Base-by-base conservation (phyloP, 1,140 invertebrate species). In the Drosophila ambigua region DNA sequence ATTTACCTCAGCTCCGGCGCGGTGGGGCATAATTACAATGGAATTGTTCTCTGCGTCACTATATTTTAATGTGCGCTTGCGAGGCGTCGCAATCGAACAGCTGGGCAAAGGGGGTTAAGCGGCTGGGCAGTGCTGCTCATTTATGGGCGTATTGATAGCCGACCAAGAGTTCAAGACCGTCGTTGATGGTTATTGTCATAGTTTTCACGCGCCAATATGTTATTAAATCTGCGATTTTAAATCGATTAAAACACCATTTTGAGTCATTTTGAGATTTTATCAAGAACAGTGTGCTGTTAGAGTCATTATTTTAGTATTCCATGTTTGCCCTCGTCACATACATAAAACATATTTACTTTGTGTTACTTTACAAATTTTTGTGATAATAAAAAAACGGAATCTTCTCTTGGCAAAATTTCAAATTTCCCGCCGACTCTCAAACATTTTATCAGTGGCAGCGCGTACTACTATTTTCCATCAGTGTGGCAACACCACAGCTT, bases 181-280 rank as follows among this genome's bases (percentile, higher is more conserved):
- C 50, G 49, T n/a, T 65, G 43, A 65, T 85, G 81, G 80, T 77
- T 84, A 80, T 85, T 85, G 80, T 84, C 80, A 83, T 49, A 84
- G 67, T 77, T 84, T 74, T 13, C 51, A 16, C 54, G 61, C 71
- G 15, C 54, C 57, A 58, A 28, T 60, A 13, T 66, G 71, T 74
- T 75, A 74, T 74, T 74, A 74, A 59, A 74, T 74, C 61, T 66
- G 64, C 64, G 66, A 46, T 69, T 75, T 57, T 24, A 50, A 58
- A 74, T 74, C 61, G 61, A 74, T 74, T 74, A 74, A 35, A 65
- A 53, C 46, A 58, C 57, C 60, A 23, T 52, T 74, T 71, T 65
- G 11, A 45, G 24, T 23, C 48, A 52, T 45, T 62, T 39, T 13
- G 11, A 39, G 35, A 39, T 13, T 39, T 11, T 39, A 13, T 13